A percentile compares a stretch with the other conserved stretches of the same genome.
Evolutionary conservation across 2,888 invertebrate genomes (phyloP).

Genomic region (Limulus polyphemus): DNA sequence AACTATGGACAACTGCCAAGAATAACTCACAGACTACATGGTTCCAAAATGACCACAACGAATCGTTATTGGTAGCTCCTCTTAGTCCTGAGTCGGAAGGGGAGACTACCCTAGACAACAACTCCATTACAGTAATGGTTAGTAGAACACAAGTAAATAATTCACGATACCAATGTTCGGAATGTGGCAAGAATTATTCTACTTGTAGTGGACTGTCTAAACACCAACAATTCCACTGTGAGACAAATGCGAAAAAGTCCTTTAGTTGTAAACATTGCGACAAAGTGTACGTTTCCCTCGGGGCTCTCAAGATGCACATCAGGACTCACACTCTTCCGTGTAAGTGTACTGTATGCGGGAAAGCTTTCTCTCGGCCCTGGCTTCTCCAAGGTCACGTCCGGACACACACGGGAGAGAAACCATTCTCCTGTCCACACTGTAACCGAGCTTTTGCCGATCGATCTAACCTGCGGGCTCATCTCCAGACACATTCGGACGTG

Average conservation of each 20-base stretch:
- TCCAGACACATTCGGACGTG: slow-evolving; percentile 93
- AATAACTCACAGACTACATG: too few species aligned
- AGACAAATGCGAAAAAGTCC: slow-evolving; percentile 63
- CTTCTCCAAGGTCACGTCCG: slow-evolving; percentile 91
- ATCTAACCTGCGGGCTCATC: slow-evolving; percentile 87
- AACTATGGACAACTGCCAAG: too few species aligned
- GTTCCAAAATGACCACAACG: too few species aligned
- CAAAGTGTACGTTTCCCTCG: slow-evolving; percentile 89
- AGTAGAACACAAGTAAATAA: neutral
- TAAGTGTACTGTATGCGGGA: slow-evolving; percentile 90
- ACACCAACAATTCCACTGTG: slow-evolving; percentile 89
- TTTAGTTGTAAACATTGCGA: slow-evolving; percentile 94
- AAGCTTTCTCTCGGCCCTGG: slow-evolving; percentile 95
- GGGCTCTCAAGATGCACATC: slow-evolving; percentile 97
- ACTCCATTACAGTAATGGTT: too few species aligned
- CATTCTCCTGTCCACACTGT: slow-evolving; percentile 90
- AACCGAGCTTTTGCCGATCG: slow-evolving; percentile 92
- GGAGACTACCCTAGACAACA: too few species aligned
- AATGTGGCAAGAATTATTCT: slow-evolving; percentile 88
- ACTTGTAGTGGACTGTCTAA: slow-evolving; percentile 93
- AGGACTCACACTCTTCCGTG: slow-evolving; percentile 94
- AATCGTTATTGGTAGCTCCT: too few species aligned
- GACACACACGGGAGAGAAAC: slow-evolving; percentile 96
- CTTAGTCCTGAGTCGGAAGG: too few species aligned
- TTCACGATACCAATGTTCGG: slow-evolving; percentile 72